Percentiles rank a stretch among this genome's conserved stretches.
These are phyloP conservation scores for Opisthograptis luteolata DNA, from an alignment of 2,888 invertebrate genomes.

Conservation along the genomic window DNA sequence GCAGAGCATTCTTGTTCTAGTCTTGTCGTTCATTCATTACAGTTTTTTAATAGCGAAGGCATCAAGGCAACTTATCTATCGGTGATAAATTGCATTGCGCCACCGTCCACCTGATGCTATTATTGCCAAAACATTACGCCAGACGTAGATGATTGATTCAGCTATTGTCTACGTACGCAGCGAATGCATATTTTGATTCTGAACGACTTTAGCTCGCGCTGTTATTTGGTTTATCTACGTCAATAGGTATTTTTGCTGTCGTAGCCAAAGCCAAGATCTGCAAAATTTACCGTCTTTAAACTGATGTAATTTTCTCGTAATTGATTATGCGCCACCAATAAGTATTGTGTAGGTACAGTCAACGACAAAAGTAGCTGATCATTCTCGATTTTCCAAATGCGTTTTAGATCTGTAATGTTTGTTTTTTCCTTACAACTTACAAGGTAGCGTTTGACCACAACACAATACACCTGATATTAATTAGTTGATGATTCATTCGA, in stretches of 20 bases:
- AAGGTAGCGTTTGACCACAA: no score
- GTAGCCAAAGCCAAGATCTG: not conserved
- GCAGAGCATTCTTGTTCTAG: no score
- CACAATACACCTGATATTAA: no score
- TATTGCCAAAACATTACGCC: conserved; percentile 51
- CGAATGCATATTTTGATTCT: conserved; percentile 26
- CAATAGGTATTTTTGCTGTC: not conserved
- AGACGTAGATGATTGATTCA: conserved; percentile 41
- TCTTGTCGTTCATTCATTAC: no score
- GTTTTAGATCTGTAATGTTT: no score
- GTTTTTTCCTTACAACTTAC: no score
- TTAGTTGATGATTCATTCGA: no score
- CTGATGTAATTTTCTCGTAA: not conserved
- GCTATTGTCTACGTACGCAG: conserved; percentile 30
- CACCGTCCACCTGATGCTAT: conserved; percentile 36
- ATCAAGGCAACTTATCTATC: conserved; percentile 39
- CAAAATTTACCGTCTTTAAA: no score
- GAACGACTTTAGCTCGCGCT: no score
- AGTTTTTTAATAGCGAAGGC: conserved; percentile 26
- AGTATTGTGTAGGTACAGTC: no score
- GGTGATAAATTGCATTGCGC: conserved; percentile 36
- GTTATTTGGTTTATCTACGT: conserved; percentile 13
- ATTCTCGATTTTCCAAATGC: no score
- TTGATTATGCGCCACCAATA: not conserved
- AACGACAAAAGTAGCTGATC: no score